Percentiles rank a stretch among this genome's conserved stretches.
These are phyloP conservation scores for Lemur catta DNA, from an alignment of 2,797 vertebrate genomes.

Conservation along the genomic window DNA sequence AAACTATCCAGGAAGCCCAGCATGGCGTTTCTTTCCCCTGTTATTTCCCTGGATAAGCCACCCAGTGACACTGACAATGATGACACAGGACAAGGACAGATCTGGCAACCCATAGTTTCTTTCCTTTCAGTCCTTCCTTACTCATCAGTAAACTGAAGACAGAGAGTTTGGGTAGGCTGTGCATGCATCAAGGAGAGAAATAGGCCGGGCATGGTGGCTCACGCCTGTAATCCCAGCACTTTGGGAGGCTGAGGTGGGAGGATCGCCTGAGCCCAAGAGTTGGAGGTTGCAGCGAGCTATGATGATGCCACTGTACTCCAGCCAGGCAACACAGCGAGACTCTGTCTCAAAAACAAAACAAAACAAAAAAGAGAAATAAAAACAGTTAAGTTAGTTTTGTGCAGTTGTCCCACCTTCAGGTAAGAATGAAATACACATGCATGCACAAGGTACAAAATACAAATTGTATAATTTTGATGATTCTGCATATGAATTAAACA, in stretches of 20 bases:
- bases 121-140: not conserved
- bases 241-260: not conserved
- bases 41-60: not conserved
- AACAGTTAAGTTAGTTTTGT: not conserved
- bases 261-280: not conserved
- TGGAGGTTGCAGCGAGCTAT: not conserved
- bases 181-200: not conserved
- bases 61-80: not conserved
- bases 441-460: not conserved
- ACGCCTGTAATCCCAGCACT: not conserved
- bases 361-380: not conserved
- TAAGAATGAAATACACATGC: not conserved
- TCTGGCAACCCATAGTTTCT: not conserved
- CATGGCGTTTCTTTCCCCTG: not conserved
- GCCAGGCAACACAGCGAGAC: not conserved
- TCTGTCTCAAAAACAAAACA: not conserved
- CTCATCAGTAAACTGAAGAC: no score
- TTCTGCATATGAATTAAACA: not conserved
- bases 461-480: not conserved
- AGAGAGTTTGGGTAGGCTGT: not conserved
- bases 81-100: not conserved
- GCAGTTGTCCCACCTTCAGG: not conserved
- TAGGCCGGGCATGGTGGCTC: not conserved
- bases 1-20: not conserved
- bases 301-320: not conserved